Evolutionary conservation across 2,113 vertebrate species (phyloP).

Genomic region (Salvelinus fontinalis): DNA sequence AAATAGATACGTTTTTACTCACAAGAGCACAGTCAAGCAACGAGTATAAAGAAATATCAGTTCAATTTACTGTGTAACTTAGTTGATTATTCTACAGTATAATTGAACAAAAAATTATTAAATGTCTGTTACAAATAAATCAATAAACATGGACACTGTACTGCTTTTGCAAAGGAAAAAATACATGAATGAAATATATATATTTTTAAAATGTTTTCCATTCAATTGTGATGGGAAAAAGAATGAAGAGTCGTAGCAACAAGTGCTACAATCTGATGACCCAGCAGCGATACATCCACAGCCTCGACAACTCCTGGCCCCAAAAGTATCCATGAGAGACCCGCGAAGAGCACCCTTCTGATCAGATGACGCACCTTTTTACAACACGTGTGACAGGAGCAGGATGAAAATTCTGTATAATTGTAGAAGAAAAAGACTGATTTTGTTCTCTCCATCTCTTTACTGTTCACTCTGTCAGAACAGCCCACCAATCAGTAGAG

Average conservation of each 20-base stretch:
- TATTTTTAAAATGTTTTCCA: constrained; percentile 29
- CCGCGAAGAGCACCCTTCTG: neutral
- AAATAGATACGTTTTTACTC: constrained; percentile 10
- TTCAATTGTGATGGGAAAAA: constrained; percentile 34
- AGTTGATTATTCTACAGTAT: constrained; percentile 54
- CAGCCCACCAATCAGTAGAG: neutral
- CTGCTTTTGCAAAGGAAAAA: constrained; percentile 38
- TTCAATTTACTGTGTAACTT: constrained; percentile 27
- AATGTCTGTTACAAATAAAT: constrained; percentile 37
- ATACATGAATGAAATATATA: constrained; percentile 18
- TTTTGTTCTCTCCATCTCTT: neutral
- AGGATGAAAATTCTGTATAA: neutral
- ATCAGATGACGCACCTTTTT: neutral
- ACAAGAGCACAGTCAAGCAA: constrained; percentile 36
- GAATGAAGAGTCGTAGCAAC: constrained; percentile 60
- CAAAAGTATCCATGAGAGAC: neutral
- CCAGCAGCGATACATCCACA: neutral
- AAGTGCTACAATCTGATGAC: constrained; percentile 67
- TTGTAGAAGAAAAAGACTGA: neutral
- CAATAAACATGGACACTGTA: constrained; percentile 16
- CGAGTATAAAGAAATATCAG: constrained; percentile 35
- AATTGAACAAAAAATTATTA: constrained; percentile 44
- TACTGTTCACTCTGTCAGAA: constrained; percentile 20
- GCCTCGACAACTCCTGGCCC: neutral
- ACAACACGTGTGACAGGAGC: neutral